Evolutionary conservation across 2,113 vertebrate species (phyloP).

Genomic region (Aythya baeri): DNA sequence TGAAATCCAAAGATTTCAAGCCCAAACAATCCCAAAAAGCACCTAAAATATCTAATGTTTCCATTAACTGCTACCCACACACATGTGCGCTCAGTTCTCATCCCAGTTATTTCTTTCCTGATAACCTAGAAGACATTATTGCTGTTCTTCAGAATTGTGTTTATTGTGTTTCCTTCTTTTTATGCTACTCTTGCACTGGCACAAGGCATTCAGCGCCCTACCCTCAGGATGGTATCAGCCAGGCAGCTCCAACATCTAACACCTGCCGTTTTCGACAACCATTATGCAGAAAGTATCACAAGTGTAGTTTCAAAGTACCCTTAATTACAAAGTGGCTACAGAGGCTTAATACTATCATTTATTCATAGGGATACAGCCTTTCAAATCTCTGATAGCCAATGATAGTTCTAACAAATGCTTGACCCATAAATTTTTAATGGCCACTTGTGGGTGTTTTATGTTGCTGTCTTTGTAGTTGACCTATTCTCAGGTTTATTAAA

Average conservation of each 20-base stretch:
- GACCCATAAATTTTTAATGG: constrained; percentile 62
- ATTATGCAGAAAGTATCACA: neutral
- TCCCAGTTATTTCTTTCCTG: neutral
- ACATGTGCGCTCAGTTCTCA: no score
- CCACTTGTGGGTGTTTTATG: constrained; percentile 58
- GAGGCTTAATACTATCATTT: constrained; percentile 19
- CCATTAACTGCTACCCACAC: no score
- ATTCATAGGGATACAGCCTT: constrained; percentile 15
- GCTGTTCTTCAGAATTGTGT: neutral
- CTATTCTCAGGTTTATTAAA: constrained; percentile 58
- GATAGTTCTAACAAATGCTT: constrained; percentile 51
- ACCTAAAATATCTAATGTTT: neutral
- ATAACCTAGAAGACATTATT: neutral
- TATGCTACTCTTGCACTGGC: neutral
- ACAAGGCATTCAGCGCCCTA: neutral
- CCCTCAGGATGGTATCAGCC: neutral
- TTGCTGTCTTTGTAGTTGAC: constrained; percentile 51
- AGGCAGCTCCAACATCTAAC: neutral
- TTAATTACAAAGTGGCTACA: constrained; percentile 37
- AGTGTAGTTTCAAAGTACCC: constrained; percentile 3
- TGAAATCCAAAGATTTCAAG: neutral
- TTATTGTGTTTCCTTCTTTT: neutral
- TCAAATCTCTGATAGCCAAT: constrained; percentile 41
- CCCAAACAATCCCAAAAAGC: neutral
- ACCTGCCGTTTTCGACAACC: neutral